Evolutionary conservation across 2,888 invertebrate species (phyloP), one percentile per base, ranked within the genome.

Genomic region (Cryptophagus acutangulus): DNA sequence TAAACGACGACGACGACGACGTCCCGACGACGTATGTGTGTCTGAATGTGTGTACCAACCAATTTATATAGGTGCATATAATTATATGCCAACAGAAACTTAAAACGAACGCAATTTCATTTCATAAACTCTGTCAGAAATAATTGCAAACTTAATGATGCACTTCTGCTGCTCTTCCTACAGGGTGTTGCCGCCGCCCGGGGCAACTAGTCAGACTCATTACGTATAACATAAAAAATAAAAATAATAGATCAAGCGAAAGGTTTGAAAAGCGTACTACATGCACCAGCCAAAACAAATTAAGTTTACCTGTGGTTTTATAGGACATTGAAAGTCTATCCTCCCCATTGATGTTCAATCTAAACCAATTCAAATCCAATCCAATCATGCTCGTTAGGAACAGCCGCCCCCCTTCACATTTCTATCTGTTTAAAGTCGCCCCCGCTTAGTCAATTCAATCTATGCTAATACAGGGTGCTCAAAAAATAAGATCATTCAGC

Each of bases 291-390:
- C n/a, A n/a, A n/a, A n/a, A n/a, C n/a, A n/a, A 20, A 20, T 6
- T 26, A 13, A 26, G 12, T 31, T 9, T 31, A 15, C 28, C 28
- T 31, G 31, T 15, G 31, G 31, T 31, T 31, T 31, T 15, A 3
- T 12, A 8, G 5, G 13, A 16, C 31, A 31, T 15, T 47, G 44
- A 59, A 60, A 59, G 57, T 57, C 55, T 60, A 62, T 62, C 64
- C 64, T 61, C 65, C 65, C 63, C 61, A 60, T 59, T 54, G 63
- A 58, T 64, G 64, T 65, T 65, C 64, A 62, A 63, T 66, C 64
- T 61, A 63, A 63, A 66, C 63, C 65, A 61, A 67, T 67, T 67
- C 66, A 65, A 66, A 65, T 65, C 64, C 61, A 65, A 67, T 66
- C 64, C 62, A 66, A 65, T 67, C 63, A 59, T 55, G 57, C 65